A percentile compares a stretch with the other conserved stretches of the same genome.
Evolutionary conservation across 2,113 vertebrate species (phyloP).

Genomic region (Stercorarius parasiticus): DNA sequence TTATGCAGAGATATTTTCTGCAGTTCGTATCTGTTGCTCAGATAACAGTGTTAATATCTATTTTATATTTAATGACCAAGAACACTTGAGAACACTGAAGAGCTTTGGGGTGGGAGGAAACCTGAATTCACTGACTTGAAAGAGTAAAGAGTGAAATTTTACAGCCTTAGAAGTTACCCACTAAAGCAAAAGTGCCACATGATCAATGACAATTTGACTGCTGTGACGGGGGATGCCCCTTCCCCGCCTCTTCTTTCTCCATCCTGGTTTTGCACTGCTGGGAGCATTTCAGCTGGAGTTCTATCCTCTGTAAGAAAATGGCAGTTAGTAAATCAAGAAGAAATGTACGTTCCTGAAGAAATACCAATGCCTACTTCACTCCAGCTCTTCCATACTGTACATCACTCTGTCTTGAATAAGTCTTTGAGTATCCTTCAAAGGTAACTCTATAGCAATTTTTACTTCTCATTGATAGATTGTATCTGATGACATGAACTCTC

Average conservation of each 20-base stretch:
- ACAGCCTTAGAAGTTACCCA: background rate
- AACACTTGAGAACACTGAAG: background rate
- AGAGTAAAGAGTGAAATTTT: background rate
- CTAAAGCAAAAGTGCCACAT: background rate
- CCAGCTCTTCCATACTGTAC: background rate
- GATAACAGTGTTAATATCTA: background rate
- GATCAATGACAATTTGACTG: background rate
- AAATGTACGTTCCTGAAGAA: background rate
- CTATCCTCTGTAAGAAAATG: background rate
- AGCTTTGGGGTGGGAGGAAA: background rate
- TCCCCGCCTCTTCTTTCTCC: background rate
- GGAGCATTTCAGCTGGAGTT: background rate
- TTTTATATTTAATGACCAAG: background rate
- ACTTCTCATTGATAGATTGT: background rate
- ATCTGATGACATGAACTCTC: background rate
- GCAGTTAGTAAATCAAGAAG: background rate
- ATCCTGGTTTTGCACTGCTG: background rate
- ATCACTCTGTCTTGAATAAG: background rate
- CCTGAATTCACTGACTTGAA: background rate
- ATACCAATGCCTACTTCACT: rapidly evolving
- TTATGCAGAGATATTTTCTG: background rate
- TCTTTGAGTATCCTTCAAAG: background rate
- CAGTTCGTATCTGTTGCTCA: background rate
- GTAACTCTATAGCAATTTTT: background rate
- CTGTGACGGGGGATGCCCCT: background rate